Conservation (phyloP, 2,888 invertebrate species). For the Choristoneura rosaceana region DNA sequence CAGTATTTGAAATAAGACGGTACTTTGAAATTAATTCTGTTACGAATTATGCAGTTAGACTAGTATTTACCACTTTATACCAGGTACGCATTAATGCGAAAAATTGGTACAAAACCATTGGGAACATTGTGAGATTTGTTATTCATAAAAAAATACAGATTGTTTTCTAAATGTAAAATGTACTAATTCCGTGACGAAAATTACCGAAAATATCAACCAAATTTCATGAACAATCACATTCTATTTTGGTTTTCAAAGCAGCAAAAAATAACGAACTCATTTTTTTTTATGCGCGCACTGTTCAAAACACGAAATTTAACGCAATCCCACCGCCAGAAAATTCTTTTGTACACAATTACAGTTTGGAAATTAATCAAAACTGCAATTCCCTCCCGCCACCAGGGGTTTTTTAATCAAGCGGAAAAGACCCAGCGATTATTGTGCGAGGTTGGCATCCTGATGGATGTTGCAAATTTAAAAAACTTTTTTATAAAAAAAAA, state of each 20-base stretch:
- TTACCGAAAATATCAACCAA: no score
- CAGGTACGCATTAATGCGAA: no score
- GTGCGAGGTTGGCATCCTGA: conserved; percentile 59
- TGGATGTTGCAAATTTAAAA: conserved; percentile 57
- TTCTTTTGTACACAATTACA: conserved; percentile 33
- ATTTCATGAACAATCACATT: background rate
- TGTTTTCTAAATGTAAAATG: no score
- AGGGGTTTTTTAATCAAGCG: conserved; percentile 67
- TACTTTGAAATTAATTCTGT: no score
- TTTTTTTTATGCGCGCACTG: background rate
- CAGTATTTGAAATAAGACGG: no score
- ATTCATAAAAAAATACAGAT: no score
- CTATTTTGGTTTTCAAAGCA: background rate
- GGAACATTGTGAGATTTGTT: no score
- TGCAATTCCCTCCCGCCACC: conserved; percentile 74
- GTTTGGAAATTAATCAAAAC: conserved; percentile 48
- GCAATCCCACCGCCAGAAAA: conserved; percentile 47
- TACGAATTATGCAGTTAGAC: no score
- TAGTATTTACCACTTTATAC: no score
- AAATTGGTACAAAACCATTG: no score
- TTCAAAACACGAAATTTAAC: conserved; percentile 26
- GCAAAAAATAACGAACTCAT: background rate
- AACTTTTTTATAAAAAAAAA: conserved; percentile 19
- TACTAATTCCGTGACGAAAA: no score
- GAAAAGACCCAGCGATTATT: conserved; percentile 69